Evolutionary conservation across 2,888 invertebrate genomes (phyloP).

Genomic region (Tanaodytes sp.): DNA sequence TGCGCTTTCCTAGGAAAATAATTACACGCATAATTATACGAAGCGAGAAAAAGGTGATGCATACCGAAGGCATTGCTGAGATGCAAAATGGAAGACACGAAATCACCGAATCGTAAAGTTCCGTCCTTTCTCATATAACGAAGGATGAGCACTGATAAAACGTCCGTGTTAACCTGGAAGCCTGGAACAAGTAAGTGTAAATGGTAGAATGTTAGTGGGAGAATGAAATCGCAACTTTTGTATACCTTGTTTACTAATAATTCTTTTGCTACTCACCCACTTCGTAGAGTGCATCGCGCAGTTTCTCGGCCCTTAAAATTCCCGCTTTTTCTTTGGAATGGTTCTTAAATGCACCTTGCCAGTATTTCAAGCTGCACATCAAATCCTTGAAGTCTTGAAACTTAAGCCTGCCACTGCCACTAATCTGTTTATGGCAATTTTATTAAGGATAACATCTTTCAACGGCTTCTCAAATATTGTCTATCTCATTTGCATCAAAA

Average conservation of each 20-base stretch:
- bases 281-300: constrained; percentile 87
- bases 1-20: too few relatives aligned
- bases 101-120: constrained; percentile 91
- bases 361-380: constrained; percentile 91
- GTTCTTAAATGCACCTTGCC: constrained; percentile 92
- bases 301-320: constrained; percentile 87
- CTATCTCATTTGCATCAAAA: too few relatives aligned
- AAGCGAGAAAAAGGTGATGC: neutral
- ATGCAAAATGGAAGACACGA: constrained; percentile 91
- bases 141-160: constrained; percentile 85
- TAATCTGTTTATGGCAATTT: constrained; percentile 74
- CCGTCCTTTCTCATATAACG: constrained; percentile 95
- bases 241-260: neutral
- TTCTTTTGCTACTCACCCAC: constrained; percentile 76
- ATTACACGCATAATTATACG: neutral
- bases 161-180: constrained; percentile 88
- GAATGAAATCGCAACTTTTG: constrained; percentile 30
- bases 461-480: too few relatives aligned
- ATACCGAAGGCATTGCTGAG: constrained; percentile 90
- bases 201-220: too few relatives aligned
- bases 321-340: constrained; percentile 94
- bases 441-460: constrained; percentile 2
- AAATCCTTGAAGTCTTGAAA: constrained; percentile 91
- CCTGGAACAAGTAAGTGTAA: too few relatives aligned
- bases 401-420: constrained; percentile 85